A percentile compares a stretch with the other conserved stretches of the same genome.
Conservation (phyloP, 2,797 vertebrate genomes). For the Acanthiza pusilla region DNA sequence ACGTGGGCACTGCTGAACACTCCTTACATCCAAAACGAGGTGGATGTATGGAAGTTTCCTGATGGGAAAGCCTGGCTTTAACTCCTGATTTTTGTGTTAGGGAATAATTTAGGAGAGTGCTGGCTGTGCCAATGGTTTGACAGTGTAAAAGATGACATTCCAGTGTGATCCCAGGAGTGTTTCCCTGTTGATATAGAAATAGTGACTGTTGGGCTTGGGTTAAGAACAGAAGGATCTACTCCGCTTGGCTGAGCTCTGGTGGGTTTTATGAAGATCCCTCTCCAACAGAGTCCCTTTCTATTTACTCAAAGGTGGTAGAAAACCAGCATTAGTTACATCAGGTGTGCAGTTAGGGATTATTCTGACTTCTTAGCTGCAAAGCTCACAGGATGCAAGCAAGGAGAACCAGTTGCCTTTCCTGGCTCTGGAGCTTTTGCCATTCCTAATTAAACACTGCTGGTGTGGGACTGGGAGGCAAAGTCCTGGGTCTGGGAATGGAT, state of each 20-base stretch:
- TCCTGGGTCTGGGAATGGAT: background rate
- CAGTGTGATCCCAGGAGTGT: background rate
- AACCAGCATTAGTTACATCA: background rate
- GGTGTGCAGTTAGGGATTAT: background rate
- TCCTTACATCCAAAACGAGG: fast-evolving
- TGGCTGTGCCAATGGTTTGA: background rate
- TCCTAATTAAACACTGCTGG: background rate
- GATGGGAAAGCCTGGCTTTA: background rate
- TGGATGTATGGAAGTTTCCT: background rate
- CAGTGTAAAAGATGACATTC: background rate
- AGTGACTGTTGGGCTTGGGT: background rate
- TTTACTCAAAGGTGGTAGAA: background rate
- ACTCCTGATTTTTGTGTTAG: background rate
- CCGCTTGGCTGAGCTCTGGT: background rate
- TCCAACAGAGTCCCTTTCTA: background rate
- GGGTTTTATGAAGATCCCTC: background rate
- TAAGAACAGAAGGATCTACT: background rate
- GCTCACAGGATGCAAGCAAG: background rate
- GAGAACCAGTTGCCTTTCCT: background rate
- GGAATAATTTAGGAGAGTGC: background rate
- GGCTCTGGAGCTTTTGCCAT: background rate
- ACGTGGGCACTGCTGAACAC: background rate
- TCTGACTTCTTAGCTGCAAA: background rate
- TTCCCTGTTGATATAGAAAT: background rate
- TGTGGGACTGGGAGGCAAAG: background rate